A percentile compares a stretch with the other conserved stretches of the same genome.
These are phyloP conservation scores for Scyliorhinus canicula DNA, from an alignment of 2,797 vertebrate genomes.

Conservation along the genomic window DNA sequence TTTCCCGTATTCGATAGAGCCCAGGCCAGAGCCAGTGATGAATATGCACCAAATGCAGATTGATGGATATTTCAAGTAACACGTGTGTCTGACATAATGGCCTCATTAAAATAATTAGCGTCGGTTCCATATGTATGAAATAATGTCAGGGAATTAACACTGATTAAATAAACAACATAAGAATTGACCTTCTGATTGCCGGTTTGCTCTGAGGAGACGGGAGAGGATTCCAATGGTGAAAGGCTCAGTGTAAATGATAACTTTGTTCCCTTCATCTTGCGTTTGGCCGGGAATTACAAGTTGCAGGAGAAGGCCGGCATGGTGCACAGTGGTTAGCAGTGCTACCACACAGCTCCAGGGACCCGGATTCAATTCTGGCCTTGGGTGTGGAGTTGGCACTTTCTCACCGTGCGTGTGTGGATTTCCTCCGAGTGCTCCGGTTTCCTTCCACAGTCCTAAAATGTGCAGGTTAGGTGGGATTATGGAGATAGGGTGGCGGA, in stretches of 20 bases:
- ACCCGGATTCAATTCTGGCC: too few relatives aligned
- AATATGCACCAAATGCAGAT: background rate
- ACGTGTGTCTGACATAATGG: background rate
- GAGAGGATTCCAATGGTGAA: background rate
- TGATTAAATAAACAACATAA: background rate
- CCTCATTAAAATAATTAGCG: conserved; percentile 7
- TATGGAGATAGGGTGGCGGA: too few relatives aligned
- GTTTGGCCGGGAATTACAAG: background rate
- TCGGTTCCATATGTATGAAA: conserved; percentile 8
- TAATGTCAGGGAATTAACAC: background rate
- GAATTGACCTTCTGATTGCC: background rate
- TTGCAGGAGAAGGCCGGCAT: too few relatives aligned
- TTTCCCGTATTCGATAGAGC: background rate
- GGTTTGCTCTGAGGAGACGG: background rate
- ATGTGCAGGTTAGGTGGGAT: too few relatives aligned
- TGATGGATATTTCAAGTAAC: conserved; percentile 13
- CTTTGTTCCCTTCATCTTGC: background rate
- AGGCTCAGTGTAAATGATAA: background rate
- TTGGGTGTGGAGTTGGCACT: too few relatives aligned
- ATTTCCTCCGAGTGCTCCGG: too few relatives aligned
- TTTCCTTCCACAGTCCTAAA: too few relatives aligned
- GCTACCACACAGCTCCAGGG: too few relatives aligned
- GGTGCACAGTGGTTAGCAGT: too few relatives aligned
- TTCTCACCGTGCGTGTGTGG: too few relatives aligned
- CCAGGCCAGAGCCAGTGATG: background rate